phyloP scores from a whole-genome alignment of 2,888 invertebrate species.

The Nymphalis urticae region DNA sequence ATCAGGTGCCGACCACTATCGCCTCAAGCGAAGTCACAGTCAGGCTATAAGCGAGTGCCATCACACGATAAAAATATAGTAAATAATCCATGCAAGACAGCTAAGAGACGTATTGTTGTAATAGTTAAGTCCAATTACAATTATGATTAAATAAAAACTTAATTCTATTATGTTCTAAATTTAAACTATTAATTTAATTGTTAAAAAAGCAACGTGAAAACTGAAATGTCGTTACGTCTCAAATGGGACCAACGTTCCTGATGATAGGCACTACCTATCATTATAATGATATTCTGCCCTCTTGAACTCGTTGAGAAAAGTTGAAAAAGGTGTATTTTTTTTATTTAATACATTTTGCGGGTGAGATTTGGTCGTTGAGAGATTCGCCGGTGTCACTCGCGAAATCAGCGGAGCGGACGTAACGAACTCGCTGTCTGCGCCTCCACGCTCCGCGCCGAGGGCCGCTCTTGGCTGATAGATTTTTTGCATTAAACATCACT shows the following conservation, averaged over 20 bases:
- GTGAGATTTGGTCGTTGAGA: constrained; percentile 67
- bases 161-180: not conserved
- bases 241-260: constrained; percentile 45
- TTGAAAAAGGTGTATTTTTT: constrained; percentile 67
- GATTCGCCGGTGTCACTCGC: constrained; percentile 71
- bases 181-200: not conserved
- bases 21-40: constrained; percentile 8
- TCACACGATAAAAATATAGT: not conserved
- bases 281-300: constrained; percentile 53
- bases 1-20: constrained; percentile 38
- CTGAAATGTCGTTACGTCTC: constrained; percentile 19
- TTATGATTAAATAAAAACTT: no score
- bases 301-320: constrained; percentile 58
- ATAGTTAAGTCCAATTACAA: no score
- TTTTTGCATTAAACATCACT: constrained; percentile 37
- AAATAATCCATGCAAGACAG: no score
- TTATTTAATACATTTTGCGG: constrained; percentile 68
- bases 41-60: not conserved
- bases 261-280: constrained; percentile 42
- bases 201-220: not conserved
- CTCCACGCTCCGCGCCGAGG: constrained; percentile 46
- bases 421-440: constrained; percentile 68
- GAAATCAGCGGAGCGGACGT: constrained; percentile 68
- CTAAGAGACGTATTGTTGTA: no score
- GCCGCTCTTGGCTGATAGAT: constrained; percentile 45